Percentiles rank a stretch among this genome's conserved stretches.
phyloP scores from a whole-genome alignment of 2,113 vertebrate species.

The Dasyprocta punctata region DNA sequence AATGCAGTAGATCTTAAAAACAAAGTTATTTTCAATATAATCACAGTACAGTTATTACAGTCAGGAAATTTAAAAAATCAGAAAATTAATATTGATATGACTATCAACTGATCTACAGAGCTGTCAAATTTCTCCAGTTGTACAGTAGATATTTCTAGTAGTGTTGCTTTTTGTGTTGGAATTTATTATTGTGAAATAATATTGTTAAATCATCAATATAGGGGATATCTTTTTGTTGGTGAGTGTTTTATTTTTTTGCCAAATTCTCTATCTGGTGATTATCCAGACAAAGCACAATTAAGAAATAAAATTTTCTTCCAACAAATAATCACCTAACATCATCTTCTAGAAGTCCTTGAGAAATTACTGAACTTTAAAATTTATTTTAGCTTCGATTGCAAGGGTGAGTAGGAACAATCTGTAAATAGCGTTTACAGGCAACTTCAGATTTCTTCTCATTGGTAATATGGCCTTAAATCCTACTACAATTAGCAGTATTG shows the following conservation, averaged over 20 bases:
- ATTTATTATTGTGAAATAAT: constrained; percentile 56
- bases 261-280: constrained; percentile 60
- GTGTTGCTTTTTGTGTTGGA: constrained; percentile 36
- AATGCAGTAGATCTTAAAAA: constrained; percentile 60
- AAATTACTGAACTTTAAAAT: constrained; percentile 70
- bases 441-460: constrained; percentile 67
- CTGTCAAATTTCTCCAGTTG: constrained; percentile 9
- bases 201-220: constrained; percentile 35
- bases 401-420: constrained; percentile 52
- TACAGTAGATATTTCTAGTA: constrained; percentile 35
- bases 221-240: constrained; percentile 47
- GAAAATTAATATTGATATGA: constrained; percentile 37
- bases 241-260: constrained; percentile 14
- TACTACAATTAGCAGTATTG: constrained; percentile 47
- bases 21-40: constrained; percentile 31
- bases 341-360: constrained; percentile 64
- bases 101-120: constrained; percentile 17
- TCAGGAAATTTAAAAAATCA: constrained; percentile 51
- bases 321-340: constrained; percentile 51
- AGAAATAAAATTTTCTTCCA: constrained; percentile 71
- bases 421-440: constrained; percentile 68
- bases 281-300: constrained; percentile 64
- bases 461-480: constrained; percentile 67
- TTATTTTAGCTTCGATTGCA: constrained; percentile 69
- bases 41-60: constrained; percentile 37